phyloP scores from a whole-genome alignment of 2,797 vertebrate genomes.

The Mormyrus proboscirostris region DNA sequence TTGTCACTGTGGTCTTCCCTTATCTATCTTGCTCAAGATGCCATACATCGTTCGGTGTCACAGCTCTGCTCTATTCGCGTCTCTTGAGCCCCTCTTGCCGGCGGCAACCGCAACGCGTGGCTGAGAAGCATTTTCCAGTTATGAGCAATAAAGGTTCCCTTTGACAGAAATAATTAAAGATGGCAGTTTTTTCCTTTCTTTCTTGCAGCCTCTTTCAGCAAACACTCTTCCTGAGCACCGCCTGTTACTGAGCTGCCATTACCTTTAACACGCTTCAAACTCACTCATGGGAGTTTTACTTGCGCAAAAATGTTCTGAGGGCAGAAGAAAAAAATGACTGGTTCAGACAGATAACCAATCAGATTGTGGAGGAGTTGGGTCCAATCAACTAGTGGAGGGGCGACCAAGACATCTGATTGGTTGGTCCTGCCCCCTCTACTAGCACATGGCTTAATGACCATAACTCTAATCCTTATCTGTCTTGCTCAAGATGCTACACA shows the following conservation, averaged over 20 bases:
- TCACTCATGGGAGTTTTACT: neutral
- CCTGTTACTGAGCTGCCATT: neutral
- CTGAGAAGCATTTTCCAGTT: neutral
- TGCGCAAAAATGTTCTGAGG: neutral
- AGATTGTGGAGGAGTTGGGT: neutral
- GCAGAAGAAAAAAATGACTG: neutral
- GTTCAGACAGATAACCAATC: neutral
- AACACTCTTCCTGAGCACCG: neutral
- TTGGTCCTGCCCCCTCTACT: neutral
- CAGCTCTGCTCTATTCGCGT: neutral
- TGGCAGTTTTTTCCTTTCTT: neutral
- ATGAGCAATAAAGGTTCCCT: neutral
- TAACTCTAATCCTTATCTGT: neutral
- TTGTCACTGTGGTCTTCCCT: neutral
- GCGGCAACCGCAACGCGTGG: neutral
- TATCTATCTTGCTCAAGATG: neutral
- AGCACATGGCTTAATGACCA: neutral
- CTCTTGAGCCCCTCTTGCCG: neutral
- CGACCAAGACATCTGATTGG: neutral
- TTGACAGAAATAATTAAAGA: slow-evolving; percentile 6
- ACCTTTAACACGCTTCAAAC: neutral
- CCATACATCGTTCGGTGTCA: neutral
- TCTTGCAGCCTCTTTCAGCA: neutral
- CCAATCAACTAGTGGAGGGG: neutral
- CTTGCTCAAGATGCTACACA: neutral